These are phyloP conservation scores for Monochamus alternatus DNA, from an alignment of 2,888 invertebrate species.

Conservation along the genomic window DNA sequence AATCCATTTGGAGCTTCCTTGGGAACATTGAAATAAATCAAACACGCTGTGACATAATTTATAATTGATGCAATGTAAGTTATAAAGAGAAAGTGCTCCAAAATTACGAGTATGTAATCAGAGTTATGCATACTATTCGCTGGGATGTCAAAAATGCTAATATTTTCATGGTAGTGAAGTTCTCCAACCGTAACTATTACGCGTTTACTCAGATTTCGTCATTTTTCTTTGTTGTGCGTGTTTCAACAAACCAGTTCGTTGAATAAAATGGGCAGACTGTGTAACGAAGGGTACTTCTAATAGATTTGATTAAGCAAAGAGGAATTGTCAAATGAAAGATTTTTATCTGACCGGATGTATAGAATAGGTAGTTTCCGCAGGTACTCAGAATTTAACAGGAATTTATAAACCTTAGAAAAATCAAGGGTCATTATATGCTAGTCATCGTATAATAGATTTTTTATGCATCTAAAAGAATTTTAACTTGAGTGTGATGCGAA, in stretches of 20 bases:
- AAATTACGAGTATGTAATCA: neutral
- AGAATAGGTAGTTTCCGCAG: too few species aligned
- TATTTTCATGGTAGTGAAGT: slow-evolving; percentile 23
- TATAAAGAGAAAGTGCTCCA: slow-evolving; percentile 23
- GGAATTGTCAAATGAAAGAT: too few species aligned
- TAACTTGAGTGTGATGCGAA: too few species aligned
- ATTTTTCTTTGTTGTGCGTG: slow-evolving; percentile 3
- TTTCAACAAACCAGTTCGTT: neutral
- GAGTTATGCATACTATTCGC: neutral
- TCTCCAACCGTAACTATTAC: slow-evolving; percentile 26
- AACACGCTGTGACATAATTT: neutral
- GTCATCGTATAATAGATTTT: too few species aligned
- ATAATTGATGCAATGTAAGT: slow-evolving; percentile 15
- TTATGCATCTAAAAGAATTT: too few species aligned
- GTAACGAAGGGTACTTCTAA: neutral
- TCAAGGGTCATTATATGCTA: too few species aligned
- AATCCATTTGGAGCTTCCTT: slow-evolving; percentile 10
- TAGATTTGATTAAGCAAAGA: too few species aligned
- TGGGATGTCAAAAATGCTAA: slow-evolving; percentile 22
- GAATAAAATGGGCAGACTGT: too few species aligned
- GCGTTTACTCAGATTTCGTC: slow-evolving; percentile 5
- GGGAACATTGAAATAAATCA: slow-evolving; percentile 15
- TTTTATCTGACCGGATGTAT: too few species aligned
- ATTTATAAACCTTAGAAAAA: too few species aligned
- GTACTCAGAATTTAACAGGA: too few species aligned